A percentile compares a stretch with the other conserved stretches of the same genome.
Evolutionary conservation across 1,140 invertebrate species (phyloP).

Genomic region (Nasonia giraulti): DNA sequence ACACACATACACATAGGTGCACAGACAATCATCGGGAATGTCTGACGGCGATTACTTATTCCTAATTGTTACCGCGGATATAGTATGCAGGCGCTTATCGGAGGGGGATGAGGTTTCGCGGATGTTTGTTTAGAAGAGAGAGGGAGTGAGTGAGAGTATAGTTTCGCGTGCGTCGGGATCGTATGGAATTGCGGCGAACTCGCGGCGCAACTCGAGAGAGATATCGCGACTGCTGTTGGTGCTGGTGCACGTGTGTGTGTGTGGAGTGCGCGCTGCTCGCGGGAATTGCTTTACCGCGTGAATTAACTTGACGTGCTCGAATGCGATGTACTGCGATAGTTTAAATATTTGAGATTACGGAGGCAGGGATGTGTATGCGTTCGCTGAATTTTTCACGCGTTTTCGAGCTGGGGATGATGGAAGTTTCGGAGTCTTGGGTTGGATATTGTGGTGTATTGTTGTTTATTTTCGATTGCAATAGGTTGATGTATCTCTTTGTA

Average conservation of each 20-base stretch:
- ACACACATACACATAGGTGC: not conserved
- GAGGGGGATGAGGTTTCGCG: too few species aligned
- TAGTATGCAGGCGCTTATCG: conserved; percentile 40
- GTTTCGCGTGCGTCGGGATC: not conserved
- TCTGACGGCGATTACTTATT: conserved; percentile 64
- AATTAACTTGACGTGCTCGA: conserved; percentile 35
- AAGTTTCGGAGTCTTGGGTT: too few species aligned
- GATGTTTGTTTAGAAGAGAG: conserved; percentile 8
- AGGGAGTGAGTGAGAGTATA: not conserved
- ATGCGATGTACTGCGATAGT: not conserved
- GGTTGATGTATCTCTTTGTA: too few species aligned
- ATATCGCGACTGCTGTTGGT: not conserved
- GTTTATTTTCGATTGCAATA: too few species aligned
- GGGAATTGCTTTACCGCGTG: conserved; percentile 27
- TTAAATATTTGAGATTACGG: conserved; percentile 35
- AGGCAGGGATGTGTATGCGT: not conserved
- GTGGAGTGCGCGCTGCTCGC: not conserved
- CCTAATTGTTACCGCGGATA: conserved; percentile 63
- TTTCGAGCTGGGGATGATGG: too few species aligned
- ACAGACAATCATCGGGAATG: conserved; percentile 63
- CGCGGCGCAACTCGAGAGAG: not conserved
- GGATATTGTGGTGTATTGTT: too few species aligned
- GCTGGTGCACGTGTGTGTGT: not conserved
- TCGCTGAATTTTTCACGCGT: not conserved
- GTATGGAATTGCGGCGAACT: conserved; percentile 32